A percentile compares a stretch with the other conserved stretches of the same genome.
These are phyloP conservation scores for Metopolophium dirhodum DNA, from an alignment of 1,140 invertebrate species.

Conservation along the genomic window DNA sequence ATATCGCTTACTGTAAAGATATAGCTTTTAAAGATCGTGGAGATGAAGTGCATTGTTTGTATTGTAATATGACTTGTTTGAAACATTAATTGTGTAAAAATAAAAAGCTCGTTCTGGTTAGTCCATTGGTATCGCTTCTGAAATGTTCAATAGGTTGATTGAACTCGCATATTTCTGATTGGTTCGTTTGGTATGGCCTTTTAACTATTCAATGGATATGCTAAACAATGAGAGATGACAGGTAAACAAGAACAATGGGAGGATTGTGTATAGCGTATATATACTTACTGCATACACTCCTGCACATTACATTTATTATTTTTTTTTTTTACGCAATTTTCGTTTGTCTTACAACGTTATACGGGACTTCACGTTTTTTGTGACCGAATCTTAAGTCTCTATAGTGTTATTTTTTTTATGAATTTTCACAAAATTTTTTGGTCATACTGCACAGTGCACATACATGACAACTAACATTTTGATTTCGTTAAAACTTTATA, in stretches of 20 bases:
- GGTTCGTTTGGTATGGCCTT: background rate
- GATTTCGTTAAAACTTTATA: background rate
- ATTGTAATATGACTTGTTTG: background rate
- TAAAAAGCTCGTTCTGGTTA: background rate
- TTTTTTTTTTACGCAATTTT: background rate
- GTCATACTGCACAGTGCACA: too few species aligned
- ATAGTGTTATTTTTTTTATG: background rate
- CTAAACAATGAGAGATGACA: background rate
- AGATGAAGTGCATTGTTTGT: background rate
- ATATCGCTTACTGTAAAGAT: background rate
- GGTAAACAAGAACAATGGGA: background rate
- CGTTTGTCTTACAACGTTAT: background rate
- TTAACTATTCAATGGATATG: background rate
- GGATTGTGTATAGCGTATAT: background rate
- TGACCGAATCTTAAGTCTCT: background rate
- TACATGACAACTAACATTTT: background rate
- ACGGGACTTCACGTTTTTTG: background rate
- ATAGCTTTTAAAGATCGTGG: background rate
- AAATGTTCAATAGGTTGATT: background rate
- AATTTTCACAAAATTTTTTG: background rate
- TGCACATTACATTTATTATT: background rate
- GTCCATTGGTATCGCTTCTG: background rate
- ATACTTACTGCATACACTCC: background rate
- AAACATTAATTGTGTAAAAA: conserved; percentile 12
- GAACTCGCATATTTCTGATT: background rate